phyloP scores from a whole-genome alignment of 1,140 invertebrate genomes.

The Scylla paramamosain region DNA sequence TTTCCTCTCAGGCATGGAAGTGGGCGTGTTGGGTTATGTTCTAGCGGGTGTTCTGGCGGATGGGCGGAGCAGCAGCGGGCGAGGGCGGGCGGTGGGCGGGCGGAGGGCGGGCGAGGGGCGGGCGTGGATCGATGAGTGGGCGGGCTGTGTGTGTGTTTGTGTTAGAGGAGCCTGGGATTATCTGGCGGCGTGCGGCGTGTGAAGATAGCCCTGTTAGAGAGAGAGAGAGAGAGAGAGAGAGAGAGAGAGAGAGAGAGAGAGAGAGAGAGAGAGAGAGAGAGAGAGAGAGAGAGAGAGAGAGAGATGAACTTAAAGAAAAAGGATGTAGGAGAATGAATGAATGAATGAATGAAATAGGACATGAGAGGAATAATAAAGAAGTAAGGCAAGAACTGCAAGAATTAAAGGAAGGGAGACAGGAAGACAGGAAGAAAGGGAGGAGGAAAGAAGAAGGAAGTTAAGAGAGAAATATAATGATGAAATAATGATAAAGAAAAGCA shows the following conservation, averaged over 20 bases:
- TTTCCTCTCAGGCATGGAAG: too few relatives aligned
- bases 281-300: neutral
- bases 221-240: neutral
- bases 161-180: neutral
- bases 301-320: neutral
- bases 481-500: too few relatives aligned
- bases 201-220: neutral
- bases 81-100: neutral
- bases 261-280: conserved; percentile 2
- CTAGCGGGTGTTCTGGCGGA: neutral
- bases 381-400: too few relatives aligned
- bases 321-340: too few relatives aligned
- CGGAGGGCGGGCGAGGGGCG: too few relatives aligned
- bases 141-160: neutral
- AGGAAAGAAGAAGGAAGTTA: too few relatives aligned
- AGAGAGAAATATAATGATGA: too few relatives aligned
- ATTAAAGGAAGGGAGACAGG: too few relatives aligned
- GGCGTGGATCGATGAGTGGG: neutral
- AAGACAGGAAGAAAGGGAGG: too few relatives aligned
- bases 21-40: too few relatives aligned
- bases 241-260: conserved; percentile 50
- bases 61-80: neutral
- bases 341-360: too few relatives aligned
- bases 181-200: neutral
- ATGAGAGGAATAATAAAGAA: too few relatives aligned